Evolutionary conservation across 1,140 invertebrate species (phyloP).

Genomic region (Phenacoccus solenopsis): DNA sequence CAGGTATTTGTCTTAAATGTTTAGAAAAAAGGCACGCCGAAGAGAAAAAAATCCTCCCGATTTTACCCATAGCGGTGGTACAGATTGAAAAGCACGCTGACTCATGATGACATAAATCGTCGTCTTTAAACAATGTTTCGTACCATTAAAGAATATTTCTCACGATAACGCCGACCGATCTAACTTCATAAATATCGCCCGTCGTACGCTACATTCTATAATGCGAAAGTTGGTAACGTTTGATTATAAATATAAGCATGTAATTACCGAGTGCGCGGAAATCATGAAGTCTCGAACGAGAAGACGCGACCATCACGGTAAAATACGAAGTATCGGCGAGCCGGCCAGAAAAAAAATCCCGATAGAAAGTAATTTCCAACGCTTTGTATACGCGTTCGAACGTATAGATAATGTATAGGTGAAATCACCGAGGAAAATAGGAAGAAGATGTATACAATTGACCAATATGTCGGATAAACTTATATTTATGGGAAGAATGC

Average conservation of each 20-base stretch:
- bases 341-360: background rate
- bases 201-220: background rate
- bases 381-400: constrained; percentile 5
- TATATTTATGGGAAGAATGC: constrained; percentile 18
- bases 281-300: background rate
- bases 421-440: constrained; percentile 9
- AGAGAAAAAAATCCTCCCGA: background rate
- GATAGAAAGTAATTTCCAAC: constrained; percentile 15
- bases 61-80: no score
- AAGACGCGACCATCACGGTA: background rate
- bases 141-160: constrained; percentile 1
- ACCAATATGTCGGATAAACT: constrained; percentile 12
- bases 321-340: background rate
- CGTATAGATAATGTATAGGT: constrained; percentile 16
- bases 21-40: background rate
- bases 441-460: constrained; percentile 15
- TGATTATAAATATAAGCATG: constrained; percentile 18
- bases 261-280: constrained; percentile 10
- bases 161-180: background rate
- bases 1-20: no score
- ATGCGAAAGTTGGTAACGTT: constrained; percentile 12
- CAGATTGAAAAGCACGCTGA: constrained; percentile 1
- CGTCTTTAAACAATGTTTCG: background rate
- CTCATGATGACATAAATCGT: background rate
- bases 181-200: background rate